These are phyloP conservation scores for Paradisaea rubra DNA, from an alignment of 2,113 vertebrate genomes.

Conservation along the genomic window DNA sequence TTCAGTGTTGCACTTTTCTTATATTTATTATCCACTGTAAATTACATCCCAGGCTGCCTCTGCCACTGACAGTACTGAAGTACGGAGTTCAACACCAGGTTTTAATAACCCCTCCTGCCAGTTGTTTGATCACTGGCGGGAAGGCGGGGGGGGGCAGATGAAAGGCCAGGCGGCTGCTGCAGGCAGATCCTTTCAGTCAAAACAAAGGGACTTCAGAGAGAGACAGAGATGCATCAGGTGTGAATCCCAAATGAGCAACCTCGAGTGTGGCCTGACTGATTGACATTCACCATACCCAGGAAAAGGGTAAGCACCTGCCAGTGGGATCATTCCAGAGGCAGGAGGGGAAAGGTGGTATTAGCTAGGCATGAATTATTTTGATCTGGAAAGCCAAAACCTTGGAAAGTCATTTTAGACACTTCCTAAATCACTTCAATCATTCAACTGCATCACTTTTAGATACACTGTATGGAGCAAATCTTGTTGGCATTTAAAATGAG, in stretches of 20 bases:
- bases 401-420: not conserved
- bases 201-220: conserved; percentile 67
- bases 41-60: conserved; percentile 16
- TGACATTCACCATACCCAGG: not conserved
- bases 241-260: conserved; percentile 35
- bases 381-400: not conserved
- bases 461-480: accelerated
- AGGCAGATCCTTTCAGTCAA: conserved; percentile 46
- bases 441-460: not conserved
- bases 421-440: not conserved
- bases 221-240: conserved; percentile 64
- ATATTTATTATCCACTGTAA: conserved; percentile 48
- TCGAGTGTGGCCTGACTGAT: not conserved
- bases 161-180: conserved; percentile 60
- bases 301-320: not conserved
- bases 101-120: conserved; percentile 54
- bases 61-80: not conserved
- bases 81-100: not conserved
- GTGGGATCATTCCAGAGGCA: not conserved
- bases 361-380: not conserved
- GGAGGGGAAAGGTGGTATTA: not conserved
- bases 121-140: conserved; percentile 32
- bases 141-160: conserved; percentile 17
- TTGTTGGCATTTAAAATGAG: not conserved
- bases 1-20: conserved; percentile 24